Evolutionary conservation across 2,888 invertebrate genomes (phyloP).

Genomic region (Athalia circularis): DNA sequence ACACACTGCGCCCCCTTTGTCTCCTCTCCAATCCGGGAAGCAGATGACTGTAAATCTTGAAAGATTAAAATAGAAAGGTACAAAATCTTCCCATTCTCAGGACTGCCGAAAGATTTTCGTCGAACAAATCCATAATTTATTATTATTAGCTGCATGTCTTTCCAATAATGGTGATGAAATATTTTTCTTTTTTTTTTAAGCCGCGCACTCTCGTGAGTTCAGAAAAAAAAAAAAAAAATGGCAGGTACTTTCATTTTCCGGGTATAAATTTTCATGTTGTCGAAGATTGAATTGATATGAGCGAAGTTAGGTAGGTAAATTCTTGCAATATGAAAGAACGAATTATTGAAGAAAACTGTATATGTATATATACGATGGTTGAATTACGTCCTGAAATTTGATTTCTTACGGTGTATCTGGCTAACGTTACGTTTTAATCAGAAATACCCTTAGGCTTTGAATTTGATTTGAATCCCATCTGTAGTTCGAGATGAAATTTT

Average conservation of each 20-base stretch:
- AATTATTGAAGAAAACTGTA: not conserved
- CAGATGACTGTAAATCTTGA: too few species aligned
- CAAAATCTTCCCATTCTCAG: too few species aligned
- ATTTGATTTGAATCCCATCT: slow-evolving; percentile 3
- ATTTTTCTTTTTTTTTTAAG: too few species aligned
- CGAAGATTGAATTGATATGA: not conserved
- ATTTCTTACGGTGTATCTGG: not conserved
- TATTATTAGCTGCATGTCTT: too few species aligned
- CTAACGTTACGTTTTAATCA: not conserved
- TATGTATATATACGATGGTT: not conserved
- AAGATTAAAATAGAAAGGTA: too few species aligned
- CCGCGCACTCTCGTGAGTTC: too few species aligned
- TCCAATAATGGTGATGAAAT: too few species aligned
- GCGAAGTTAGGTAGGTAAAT: not conserved
- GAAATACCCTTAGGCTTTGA: not conserved
- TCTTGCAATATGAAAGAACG: not conserved
- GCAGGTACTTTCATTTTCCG: not conserved
- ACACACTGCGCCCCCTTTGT: too few species aligned
- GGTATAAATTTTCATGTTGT: not conserved
- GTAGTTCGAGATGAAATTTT: not conserved
- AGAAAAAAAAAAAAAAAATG: too few species aligned
- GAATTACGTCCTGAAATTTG: not conserved
- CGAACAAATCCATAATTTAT: too few species aligned
- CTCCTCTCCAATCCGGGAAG: too few species aligned
- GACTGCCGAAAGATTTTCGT: too few species aligned